Percentiles rank a stretch among this genome's conserved stretches.
These are phyloP conservation scores for Mugil cephalus DNA, from an alignment of 2,113 vertebrate genomes.

Conservation along the genomic window DNA sequence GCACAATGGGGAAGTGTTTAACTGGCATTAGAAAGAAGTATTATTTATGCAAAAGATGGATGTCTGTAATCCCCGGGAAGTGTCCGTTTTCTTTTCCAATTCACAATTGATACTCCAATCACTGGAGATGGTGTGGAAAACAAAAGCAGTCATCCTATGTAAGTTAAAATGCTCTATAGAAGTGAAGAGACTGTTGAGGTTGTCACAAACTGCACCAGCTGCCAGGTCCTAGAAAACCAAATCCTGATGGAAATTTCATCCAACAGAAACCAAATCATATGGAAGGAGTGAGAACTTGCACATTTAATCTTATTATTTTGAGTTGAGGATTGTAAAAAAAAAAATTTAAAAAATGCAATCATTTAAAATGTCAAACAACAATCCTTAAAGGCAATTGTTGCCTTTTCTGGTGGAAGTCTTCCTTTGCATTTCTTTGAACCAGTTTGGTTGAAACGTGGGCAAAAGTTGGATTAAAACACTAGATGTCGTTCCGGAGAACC, in stretches of 20 bases:
- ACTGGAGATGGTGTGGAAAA: too few species aligned
- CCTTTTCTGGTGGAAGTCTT: conserved; percentile 16
- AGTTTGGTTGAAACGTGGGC: not conserved
- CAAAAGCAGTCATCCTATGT: too few species aligned
- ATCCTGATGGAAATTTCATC: not conserved
- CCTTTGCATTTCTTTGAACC: conserved; percentile 12
- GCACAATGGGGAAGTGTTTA: not conserved
- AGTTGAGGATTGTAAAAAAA: not conserved
- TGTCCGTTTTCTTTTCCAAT: too few species aligned
- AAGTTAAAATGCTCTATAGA: too few species aligned
- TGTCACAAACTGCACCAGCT: conserved; percentile 4
- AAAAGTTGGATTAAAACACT: not conserved
- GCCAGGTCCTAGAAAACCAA: conserved; percentile 8
- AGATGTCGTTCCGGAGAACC: not conserved
- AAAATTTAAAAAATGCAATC: not conserved
- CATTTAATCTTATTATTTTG: not conserved
- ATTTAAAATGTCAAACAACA: conserved; percentile 18
- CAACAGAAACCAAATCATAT: conserved; percentile 8
- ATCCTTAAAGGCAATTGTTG: not conserved
- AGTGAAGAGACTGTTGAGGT: too few species aligned
- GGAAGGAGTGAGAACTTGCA: conserved; percentile 5
- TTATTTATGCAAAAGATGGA: too few species aligned
- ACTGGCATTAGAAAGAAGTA: too few species aligned
- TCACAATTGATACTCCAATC: too few species aligned
- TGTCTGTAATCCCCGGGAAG: too few species aligned